These are phyloP conservation scores for Phalera bucephala DNA, from an alignment of 2,888 invertebrate species.

Conservation along the genomic window DNA sequence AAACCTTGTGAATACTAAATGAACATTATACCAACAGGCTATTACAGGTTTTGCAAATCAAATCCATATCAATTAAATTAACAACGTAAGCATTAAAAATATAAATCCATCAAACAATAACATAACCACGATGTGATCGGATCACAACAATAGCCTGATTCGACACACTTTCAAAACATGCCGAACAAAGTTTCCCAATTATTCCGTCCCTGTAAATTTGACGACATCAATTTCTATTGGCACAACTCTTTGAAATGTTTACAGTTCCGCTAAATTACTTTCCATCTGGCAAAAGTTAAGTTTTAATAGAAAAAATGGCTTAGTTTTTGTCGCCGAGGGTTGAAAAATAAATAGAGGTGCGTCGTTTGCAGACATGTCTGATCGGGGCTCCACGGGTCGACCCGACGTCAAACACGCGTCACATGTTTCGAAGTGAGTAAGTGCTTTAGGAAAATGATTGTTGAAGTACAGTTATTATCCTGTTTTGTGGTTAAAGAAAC, in stretches of 20 bases:
- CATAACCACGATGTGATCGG: conserved; percentile 31
- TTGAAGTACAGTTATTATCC: no score
- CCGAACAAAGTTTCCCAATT: conserved; percentile 34
- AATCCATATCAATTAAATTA: not conserved
- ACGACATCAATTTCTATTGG: conserved; percentile 12
- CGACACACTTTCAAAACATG: conserved; percentile 13
- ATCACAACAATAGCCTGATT: conserved; percentile 20
- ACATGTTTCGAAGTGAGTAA: not conserved
- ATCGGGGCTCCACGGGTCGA: conserved; percentile 14
- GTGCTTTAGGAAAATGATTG: not conserved
- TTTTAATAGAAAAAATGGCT: conserved; percentile 31
- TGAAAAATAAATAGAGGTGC: conserved; percentile 43
- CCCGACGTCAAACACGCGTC: conserved; percentile 6
- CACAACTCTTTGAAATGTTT: conserved; percentile 27
- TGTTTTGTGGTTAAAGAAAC: no score
- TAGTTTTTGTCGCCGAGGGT: conserved; percentile 36
- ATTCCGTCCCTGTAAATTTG: conserved; percentile 27
- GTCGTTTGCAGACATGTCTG: conserved; percentile 34
- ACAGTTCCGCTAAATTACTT: conserved; percentile 28
- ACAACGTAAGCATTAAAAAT: conserved; percentile 31
- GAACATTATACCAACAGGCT: no score
- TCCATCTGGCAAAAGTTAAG: conserved; percentile 35
- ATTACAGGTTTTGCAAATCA: no score
- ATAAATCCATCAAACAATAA: conserved; percentile 33
- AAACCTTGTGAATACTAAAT: no score